phyloP scores from a whole-genome alignment of 2,797 vertebrate genomes.

The Coilia nasus region DNA sequence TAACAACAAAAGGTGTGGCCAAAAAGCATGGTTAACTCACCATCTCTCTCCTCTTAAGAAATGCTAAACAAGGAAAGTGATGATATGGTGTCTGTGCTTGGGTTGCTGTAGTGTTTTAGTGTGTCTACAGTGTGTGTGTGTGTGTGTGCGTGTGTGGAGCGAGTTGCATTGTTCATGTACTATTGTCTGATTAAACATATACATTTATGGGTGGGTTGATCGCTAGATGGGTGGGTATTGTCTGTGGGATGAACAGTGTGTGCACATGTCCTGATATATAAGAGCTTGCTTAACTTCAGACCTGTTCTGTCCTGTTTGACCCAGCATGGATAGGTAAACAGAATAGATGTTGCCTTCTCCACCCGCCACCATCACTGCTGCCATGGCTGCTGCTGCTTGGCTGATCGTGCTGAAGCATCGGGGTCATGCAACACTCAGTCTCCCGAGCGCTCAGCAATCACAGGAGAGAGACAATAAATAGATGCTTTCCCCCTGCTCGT shows the following conservation, averaged over 20 bases:
- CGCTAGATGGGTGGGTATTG: not conserved
- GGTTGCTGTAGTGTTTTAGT: not conserved
- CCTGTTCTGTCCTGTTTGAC: not conserved
- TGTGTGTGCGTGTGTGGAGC: not conserved
- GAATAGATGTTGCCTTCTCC: not conserved
- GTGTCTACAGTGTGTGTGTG: not conserved
- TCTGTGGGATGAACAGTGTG: not conserved
- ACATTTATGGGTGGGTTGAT: not conserved
- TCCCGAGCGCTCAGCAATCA: slow-evolving; percentile 72
- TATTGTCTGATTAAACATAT: not conserved
- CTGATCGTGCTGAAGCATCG: slow-evolving; percentile 43
- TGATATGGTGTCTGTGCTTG: not conserved
- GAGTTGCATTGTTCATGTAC: not conserved
- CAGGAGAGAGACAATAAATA: slow-evolving; percentile 71
- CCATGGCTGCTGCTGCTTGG: not conserved
- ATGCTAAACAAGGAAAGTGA: not conserved
- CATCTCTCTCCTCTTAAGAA: not conserved
- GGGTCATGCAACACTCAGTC: slow-evolving; percentile 75
- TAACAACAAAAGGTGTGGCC: not conserved
- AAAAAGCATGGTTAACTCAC: not conserved
- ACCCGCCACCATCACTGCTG: too few species aligned
- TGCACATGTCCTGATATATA: not conserved
- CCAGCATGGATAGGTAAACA: not conserved
- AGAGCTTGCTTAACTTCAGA: not conserved
- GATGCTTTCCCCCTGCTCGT: slow-evolving; percentile 29